Base-by-base conservation (phyloP, 2,888 invertebrate species). In the Epinotia nisella region DNA sequence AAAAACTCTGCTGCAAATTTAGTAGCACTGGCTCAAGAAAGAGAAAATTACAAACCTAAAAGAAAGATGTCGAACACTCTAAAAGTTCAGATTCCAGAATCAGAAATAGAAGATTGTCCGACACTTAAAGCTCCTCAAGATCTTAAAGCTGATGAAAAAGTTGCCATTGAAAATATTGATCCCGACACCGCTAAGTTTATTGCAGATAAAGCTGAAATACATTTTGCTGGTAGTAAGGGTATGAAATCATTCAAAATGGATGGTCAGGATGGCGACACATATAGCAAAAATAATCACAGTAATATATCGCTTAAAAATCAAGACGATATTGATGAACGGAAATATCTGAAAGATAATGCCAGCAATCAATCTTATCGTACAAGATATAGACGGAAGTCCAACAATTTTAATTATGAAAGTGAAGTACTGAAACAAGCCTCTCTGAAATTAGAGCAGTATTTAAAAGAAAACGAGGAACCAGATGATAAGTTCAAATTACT, bases 321-420 rank as follows among this genome's bases (percentile, higher is more conserved):
- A 75, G 92, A 92, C 59, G 93, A 94, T 67, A 77, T 77, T 59
- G 93, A 93, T 10, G 94, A 94, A 74, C 89, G 82, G 58, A 87
- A 93, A 78, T 91, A 92, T 78, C 81, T 92, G 45, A 91, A 87
- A 85, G 92, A 93, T 76, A 93, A 90, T 77, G 92, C 90, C 67
- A 94, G 93, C 71, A 92, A 92, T 81, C 92, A 92, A 69, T 92
- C 92, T 1, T 81, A 81, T 75, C 85, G 87, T 21, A 88, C 87
- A 24, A 86, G 81, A 75, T 77, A 88, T 68, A 87, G 92, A 76
- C 82, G 87, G 74, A 93, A 93, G 79, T 93, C 95, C 0, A 95
- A 95, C 77, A 94, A 95, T 76, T 95, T 95, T 75, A 94, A 94
- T 79, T 92, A 93, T 29, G 95, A 95, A 82, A 95, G 92, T 76